Evolutionary conservation across 2,113 vertebrate species (phyloP), one percentile per base, ranked within the genome.

Genomic region (Isichthys henryi): DNA sequence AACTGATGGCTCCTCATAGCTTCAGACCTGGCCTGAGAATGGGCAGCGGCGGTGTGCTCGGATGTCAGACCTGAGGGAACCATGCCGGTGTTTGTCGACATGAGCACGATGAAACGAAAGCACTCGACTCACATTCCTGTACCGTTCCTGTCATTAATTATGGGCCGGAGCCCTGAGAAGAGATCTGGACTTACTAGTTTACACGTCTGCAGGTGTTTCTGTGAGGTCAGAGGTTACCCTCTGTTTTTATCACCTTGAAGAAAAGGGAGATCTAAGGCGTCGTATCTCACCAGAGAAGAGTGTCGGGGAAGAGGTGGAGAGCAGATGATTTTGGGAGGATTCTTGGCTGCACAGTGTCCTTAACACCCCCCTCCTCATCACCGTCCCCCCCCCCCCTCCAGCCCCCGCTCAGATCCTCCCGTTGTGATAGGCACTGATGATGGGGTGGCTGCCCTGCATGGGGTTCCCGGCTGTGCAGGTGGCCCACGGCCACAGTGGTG

Each of bases 401-500:
- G n/a, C n/a, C 50, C 52, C 17, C 1, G 15, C 31, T 77, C 31
- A 17, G 31, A 19, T 35, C 5, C 31, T 35, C 70, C 27, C 15
- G 1, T 31, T 77, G 70, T 77, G 70, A 77, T 13, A 35, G 66
- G 66, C n/a, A 17, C 31, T 74, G 70, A 31, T 13, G 70, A 74
- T 27, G 70, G 13, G 13, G 15, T 39, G 70, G 31, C 1, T 39
- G 35, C 7, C 27, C 15, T 77, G 4, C 3, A 39, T 2, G 35
- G 62, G 88, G 23, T 83, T 35, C 45, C 43, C 90, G 0, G 88
- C 31, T 17, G 88, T 82, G 74, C 90, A 91, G 89, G 70, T 89
- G 91, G 45, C 89, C 35, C 17, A 6, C 3, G 2, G 6, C 74
- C 58, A n/a, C 23, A 58, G 35, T 85, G 48, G 58, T 53, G 83